These are phyloP conservation scores for Callipepla californica DNA, from an alignment of 2,113 vertebrate genomes.

Conservation along the genomic window DNA sequence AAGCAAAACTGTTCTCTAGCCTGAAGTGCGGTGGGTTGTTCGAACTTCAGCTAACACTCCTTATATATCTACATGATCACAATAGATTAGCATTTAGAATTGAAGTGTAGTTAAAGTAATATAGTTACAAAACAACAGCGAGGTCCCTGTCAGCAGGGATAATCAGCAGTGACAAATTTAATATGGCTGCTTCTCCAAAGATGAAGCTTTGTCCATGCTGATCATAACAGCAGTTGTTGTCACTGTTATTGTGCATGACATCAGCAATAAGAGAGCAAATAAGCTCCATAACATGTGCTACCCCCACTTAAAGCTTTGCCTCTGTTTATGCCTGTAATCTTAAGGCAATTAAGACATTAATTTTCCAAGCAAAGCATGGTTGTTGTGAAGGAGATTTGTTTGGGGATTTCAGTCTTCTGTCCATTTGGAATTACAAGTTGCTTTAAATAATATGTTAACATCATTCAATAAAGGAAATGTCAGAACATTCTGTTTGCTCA, in stretches of 20 bases:
- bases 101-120: slow-evolving; percentile 25
- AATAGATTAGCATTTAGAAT: slow-evolving; percentile 7
- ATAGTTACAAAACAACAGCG: not conserved
- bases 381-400: slow-evolving; percentile 12
- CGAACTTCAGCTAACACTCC: not conserved
- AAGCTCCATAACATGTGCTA: not conserved
- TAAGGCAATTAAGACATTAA: not conserved
- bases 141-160: not conserved
- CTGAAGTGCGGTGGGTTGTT: slow-evolving; percentile 5
- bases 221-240: not conserved
- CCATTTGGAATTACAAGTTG: not conserved
- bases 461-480: slow-evolving; percentile 31
- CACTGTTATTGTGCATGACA: not conserved
- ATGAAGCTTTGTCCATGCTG: not conserved
- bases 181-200: not conserved
- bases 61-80: not conserved
- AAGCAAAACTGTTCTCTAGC: slow-evolving; percentile 9
- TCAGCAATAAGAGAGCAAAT: not conserved
- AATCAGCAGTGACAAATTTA: not conserved
- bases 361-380: slow-evolving; percentile 5
- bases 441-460: slow-evolving; percentile 19
- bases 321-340: not conserved
- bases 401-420: not conserved
- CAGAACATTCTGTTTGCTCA: slow-evolving; percentile 47
- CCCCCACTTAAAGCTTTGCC: not conserved